These are phyloP conservation scores for Drosophila rufa DNA, from an alignment of 1,140 invertebrate genomes.

Conservation along the genomic window DNA sequence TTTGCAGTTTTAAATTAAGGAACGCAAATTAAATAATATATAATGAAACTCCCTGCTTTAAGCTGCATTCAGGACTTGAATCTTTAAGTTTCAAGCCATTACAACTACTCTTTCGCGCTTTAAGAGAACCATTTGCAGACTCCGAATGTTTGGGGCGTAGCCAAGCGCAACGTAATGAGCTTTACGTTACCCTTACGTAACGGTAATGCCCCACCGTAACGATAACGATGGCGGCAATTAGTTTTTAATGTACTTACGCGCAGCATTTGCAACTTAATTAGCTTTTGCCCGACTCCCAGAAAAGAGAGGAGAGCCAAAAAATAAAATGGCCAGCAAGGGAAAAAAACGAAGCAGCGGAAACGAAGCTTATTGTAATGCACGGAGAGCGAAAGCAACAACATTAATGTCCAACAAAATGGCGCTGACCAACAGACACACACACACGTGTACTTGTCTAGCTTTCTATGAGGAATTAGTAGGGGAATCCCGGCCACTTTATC, in stretches of 20 bases:
- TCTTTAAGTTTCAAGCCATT: slow-evolving; percentile 9
- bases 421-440: slow-evolving; percentile 20
- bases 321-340: slow-evolving; percentile 7
- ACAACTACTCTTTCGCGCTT: not conserved
- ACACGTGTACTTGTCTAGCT: slow-evolving; percentile 29
- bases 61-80: not conserved
- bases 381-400: slow-evolving; percentile 26
- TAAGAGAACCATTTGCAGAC: slow-evolving; percentile 19
- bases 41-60: not conserved
- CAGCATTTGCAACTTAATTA: slow-evolving; percentile 80
- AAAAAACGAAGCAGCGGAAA: slow-evolving; percentile 15
- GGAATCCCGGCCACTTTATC: slow-evolving; percentile 56
- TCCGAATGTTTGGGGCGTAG: slow-evolving; percentile 29
- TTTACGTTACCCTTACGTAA: slow-evolving; percentile 56
- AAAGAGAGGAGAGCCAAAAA: slow-evolving; percentile 15
- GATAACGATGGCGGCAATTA: slow-evolving; percentile 69
- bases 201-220: slow-evolving; percentile 53
- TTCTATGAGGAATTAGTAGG: slow-evolving; percentile 32
- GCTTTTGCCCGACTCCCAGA: slow-evolving; percentile 40
- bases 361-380: slow-evolving; percentile 56
- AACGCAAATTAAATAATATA: not conserved
- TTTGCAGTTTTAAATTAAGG: slow-evolving; percentile 2
- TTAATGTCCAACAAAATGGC: slow-evolving; percentile 63
- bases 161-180: slow-evolving; percentile 64
- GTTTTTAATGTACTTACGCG: slow-evolving; percentile 70